Base-by-base conservation (phyloP, 2,797 vertebrate genomes). In the Cheirogaleus major region DNA sequence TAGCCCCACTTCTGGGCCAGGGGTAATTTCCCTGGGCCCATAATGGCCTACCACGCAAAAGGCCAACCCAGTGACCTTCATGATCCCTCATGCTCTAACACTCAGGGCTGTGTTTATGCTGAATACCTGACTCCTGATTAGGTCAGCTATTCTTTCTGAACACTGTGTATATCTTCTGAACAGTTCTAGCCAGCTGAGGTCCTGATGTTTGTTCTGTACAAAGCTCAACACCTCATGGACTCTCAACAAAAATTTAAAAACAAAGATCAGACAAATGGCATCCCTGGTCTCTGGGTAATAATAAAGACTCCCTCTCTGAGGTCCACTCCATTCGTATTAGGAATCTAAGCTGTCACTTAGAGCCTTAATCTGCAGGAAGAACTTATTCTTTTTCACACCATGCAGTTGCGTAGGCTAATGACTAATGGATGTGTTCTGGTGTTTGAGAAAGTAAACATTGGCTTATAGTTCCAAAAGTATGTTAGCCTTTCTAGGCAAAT, bases 231-330 rank as follows among this genome's bases (percentile, higher is more conserved):
- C 32, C 50, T 17, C 8, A 7, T 65, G 25, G 70, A 55, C 59
- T 32, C 55, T 80, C 30, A 50, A 61, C 23, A 86, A 67, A 84
- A 79, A 73, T 84, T 90, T 80, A 96, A 86, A 75, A 89, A 23
- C 30, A 79, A 82, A 25, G 4, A 27, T n/a, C 17, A 81, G 50
- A 79, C n/a, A 88, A 65, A 72, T 63, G 14, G 48, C 22, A 38
- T 50, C 22, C 30, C 41, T 93, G n/a, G 32, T 91, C 87, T 93
- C 91, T 57, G 81, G n/a, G 15, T 50, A 96, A 72, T 48, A 89
- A 84, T 30, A 25, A 87, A 92, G 48, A 38, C 38, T 57, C 32
- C 23, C 4, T 45, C 69, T 95, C 73, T 69, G 27, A 92, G 38
- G 43, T 23, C 61, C 30, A 52, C 15, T 84, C 35, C 52, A 48